Conservation (phyloP, 2,113 vertebrate species). For the Mellivora capensis region DNA sequence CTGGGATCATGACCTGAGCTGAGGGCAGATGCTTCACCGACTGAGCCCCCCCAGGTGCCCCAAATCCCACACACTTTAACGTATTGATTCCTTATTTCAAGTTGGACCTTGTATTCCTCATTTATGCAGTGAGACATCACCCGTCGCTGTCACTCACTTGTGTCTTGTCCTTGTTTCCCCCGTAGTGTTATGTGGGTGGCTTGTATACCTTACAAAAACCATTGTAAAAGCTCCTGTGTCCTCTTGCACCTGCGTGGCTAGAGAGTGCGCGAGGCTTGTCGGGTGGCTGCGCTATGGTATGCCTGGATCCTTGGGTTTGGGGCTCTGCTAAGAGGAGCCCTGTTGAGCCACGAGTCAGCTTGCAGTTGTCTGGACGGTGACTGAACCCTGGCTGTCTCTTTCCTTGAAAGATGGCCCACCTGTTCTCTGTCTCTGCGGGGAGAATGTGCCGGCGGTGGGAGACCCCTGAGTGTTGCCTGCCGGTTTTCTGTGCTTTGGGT, state of each 20-base stretch:
- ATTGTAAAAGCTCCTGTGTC: neutral
- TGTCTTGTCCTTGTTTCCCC: neutral
- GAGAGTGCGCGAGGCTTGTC: neutral
- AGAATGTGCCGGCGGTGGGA: too few relatives aligned
- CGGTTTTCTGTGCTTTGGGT: neutral
- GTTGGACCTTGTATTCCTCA: neutral
- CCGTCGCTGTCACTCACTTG: neutral
- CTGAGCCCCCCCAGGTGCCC: neutral
- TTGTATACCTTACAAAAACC: neutral
- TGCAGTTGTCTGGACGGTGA: neutral
- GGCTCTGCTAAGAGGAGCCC: too few relatives aligned
- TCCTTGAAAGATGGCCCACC: neutral
- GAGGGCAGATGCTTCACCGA: neutral
- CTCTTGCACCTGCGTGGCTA: rapidly evolving
- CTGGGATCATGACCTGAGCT: neutral
- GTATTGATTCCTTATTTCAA: neutral
- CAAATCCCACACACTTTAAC: neutral
- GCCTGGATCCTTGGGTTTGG: too few relatives aligned
- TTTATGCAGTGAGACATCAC: neutral
- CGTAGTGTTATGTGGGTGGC: neutral
- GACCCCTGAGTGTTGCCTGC: neutral
- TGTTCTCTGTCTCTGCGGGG: neutral
- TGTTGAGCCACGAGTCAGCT: rapidly evolving
- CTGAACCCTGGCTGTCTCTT: neutral
- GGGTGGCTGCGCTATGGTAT: rapidly evolving